Percentiles rank a stretch among this genome's conserved stretches.
phyloP scores from a whole-genome alignment of 2,888 invertebrate genomes.

The Parapristionchus giblindavisi region DNA sequence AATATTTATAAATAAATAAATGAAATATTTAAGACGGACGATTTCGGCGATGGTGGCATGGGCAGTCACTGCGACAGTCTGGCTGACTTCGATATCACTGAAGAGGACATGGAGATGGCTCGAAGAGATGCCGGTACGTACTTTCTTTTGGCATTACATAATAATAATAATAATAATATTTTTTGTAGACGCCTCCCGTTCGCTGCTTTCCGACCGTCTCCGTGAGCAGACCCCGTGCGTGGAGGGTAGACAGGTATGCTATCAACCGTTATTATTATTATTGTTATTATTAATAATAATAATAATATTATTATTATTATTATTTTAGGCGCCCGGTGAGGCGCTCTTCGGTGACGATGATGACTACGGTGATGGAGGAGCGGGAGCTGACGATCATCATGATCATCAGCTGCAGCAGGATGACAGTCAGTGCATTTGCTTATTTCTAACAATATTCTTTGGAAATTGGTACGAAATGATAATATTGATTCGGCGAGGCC shows the following conservation, averaged over 20 bases:
- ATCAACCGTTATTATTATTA: slow-evolving; percentile 5
- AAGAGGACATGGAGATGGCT: slow-evolving; percentile 10
- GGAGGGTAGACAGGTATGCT: slow-evolving; percentile 36
- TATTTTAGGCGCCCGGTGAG: not conserved
- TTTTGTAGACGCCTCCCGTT: not conserved
- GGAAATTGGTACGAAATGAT: too few relatives aligned
- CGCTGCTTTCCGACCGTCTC: not conserved
- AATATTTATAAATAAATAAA: not conserved
- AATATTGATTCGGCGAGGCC: too few relatives aligned
- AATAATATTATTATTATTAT: too few relatives aligned
- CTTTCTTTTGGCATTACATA: too few relatives aligned
- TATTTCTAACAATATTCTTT: too few relatives aligned
- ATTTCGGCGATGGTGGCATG: slow-evolving; percentile 61
- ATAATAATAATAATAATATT: slow-evolving; percentile 5
- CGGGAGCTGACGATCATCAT: slow-evolving; percentile 1
- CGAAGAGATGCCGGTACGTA: slow-evolving; percentile 6
- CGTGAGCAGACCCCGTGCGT: slow-evolving; percentile 52
- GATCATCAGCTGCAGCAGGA: not conserved
- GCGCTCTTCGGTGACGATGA: slow-evolving; percentile 14
- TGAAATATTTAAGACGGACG: slow-evolving; percentile 68
- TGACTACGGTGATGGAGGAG: not conserved
- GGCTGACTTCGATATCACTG: slow-evolving; percentile 60
- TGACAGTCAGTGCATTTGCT: too few relatives aligned
- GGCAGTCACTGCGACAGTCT: slow-evolving; percentile 62
- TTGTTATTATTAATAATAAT: too few relatives aligned